Evolutionary conservation across 2,888 invertebrate species (phyloP), one percentile per base, ranked within the genome.

Genomic region (Leucozona laternaria): DNA sequence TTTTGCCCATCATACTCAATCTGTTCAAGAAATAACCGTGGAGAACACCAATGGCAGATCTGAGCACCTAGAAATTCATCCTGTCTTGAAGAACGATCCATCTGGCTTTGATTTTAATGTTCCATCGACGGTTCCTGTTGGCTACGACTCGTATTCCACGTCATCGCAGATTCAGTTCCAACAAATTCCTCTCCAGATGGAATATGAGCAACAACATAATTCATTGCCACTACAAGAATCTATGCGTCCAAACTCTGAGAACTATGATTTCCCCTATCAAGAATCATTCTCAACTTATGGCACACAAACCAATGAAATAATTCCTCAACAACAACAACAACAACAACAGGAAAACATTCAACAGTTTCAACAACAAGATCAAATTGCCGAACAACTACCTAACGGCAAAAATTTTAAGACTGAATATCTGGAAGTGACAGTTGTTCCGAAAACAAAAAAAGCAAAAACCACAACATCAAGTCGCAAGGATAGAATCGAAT

Each of bases 401-500:
- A 17, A 17, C 1, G 53, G 71, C n/a, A 55, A 31, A 28, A 50
- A 22, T 8, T 43, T 53, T 10, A 79, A 82, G 75, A 79, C 82
- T 60, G 86, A 86, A 37, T 45, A 50, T 40, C 50, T 20, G 2
- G 50, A 34, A 3, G 31, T 17, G 15, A 34, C 15, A 15, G 5
- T 13, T n/a, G 40, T 17, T 15, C 15, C 13, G 4, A 86, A 86
- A 6, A 3, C 15, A 8, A 86, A 75, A 7, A 86, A 82, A 37
- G 1, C 28, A 0, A 86, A 82, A 28, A 45, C 17, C 17, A 45
- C 13, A 5, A 3, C 71, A 62, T 13, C 28, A 4, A 55, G 43
- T 28, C 78, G 82, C 4, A 72, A 57, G 15, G 82, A 79, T 6
- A 79, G 83, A 50, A 82, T 88, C 40, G 88, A 89, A 68, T 88